Evolutionary conservation across 2,797 vertebrate species (phyloP), one percentile per base, ranked within the genome.

Genomic region (Microhierax caerulescens): DNA sequence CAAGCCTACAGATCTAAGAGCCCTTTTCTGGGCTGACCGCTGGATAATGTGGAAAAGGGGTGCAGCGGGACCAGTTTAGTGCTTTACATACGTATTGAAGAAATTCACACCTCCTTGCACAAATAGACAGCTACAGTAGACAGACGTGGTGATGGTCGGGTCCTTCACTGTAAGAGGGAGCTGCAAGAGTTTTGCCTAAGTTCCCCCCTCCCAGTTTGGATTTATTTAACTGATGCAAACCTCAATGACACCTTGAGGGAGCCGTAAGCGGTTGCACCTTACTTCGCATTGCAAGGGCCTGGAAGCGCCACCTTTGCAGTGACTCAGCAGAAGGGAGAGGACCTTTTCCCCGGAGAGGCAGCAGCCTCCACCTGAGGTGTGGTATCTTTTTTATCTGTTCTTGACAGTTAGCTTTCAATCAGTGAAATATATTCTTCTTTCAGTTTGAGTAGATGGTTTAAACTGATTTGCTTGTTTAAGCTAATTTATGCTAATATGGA

Each of bases 401-500:
- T 82, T 61, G 21, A 69, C 43, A 57, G 39, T 79, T 85, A 63
- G 73, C 28, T 79, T 70, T 27, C 6, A 37, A 45, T 13, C 3
- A 4, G 25, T 30, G n/a, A 85, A 89, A 78, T 56, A 51, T 13
- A 54, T 73, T 89, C 39, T 84, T 60, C 64, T 88, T 85, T 68
- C 57, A 11, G 6, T 77, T 57, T 63, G 51, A 70, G 15, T 39
- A 80, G 80, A 32, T 47, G 15, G 30, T 61, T 94, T 72, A n/a
- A 93, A 72, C 45, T 25, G 30, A 51, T 85, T 64, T 83, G 2
- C 39, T 83, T 85, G 25, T 69, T 91, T 68, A 80, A 78, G 3
- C 30, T 93, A 68, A 91, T 65, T 92, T 59, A 59, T 54, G 27
- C 17, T 95, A 63, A 90, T 70, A 22, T 25, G 36, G 93, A 79